Conservation (phyloP, 1,140 invertebrate species). For the Drosophila bocki region DNA sequence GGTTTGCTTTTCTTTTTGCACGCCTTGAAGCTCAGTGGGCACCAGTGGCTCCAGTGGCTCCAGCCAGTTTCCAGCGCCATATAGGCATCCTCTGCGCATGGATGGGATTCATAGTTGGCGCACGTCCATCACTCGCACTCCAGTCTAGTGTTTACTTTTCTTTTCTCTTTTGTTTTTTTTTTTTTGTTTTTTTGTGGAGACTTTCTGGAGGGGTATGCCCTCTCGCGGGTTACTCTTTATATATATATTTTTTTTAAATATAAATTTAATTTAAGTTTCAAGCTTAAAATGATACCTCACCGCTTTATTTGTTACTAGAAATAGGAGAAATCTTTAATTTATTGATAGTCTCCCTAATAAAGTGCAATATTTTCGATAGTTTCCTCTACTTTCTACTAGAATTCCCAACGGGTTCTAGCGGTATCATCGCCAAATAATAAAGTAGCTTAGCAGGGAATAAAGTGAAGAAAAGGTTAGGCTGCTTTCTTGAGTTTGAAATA, state of each 20-base stretch:
- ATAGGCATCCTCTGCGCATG: conserved; percentile 29
- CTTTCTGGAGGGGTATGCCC: background rate
- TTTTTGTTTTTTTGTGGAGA: background rate
- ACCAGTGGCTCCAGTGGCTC: conserved; percentile 26
- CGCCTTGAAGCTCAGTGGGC: conserved; percentile 60
- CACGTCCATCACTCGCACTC: conserved; percentile 42
- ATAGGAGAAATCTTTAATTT: too few species aligned
- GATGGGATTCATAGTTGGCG: conserved; percentile 47
- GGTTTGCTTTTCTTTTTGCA: conserved; percentile 34
- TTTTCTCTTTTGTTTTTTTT: conserved; percentile 18
- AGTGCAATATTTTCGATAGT: too few species aligned
- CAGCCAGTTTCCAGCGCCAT: conserved; percentile 24
- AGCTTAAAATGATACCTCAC: too few species aligned
- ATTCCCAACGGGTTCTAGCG: background rate
- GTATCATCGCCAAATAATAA: background rate
- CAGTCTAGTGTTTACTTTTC: conserved; percentile 23
- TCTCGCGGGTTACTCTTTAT: background rate
- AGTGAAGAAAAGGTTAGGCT: background rate
- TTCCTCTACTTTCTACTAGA: background rate
- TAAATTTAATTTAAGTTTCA: background rate
- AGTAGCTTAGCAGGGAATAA: background rate
- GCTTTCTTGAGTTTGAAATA: too few species aligned
- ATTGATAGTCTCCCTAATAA: too few species aligned
- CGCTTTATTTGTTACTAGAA: too few species aligned
- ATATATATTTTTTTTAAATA: background rate